Evolutionary conservation across 1,140 invertebrate genomes (phyloP), one percentile per base, ranked within the genome.

Genomic region (Phortica variegata): DNA sequence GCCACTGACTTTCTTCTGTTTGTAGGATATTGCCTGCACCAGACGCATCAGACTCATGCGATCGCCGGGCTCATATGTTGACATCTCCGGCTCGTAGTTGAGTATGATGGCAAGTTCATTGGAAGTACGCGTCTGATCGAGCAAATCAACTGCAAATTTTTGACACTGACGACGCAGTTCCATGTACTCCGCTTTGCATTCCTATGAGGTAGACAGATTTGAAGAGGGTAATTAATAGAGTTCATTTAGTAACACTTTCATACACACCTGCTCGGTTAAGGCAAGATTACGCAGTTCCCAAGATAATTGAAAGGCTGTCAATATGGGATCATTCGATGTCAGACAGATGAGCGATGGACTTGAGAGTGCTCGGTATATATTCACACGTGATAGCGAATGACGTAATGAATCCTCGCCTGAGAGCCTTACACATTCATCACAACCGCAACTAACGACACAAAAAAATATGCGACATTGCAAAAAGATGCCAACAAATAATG

Each of bases 61-160:
- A 58, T 87, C 86, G 1, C 83, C 87, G 42, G 83, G 83, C 61
- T 85, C 82, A 47, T 84, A 85, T 6, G 82, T 82, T 2, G 82
- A 80, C 49, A 82, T 82, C 3, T 85, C 81, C 0, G 88, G 88
- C 73, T 92, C 88, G 47, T 91, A 85, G 73, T 91, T 91, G n/a
- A 96, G 79, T 42, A 96, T 89, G n/a, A 94, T 88, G 47, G 91
- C 89, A 52, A 97, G 74, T 77, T 97, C 95, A 49, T 89, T 85
- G 1, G 93, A 94, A 49, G 89, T 93, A 37, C 93, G 78, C 0
- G 91, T 90, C 77, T 96, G 91, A 56, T 93, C 85, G 36, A 97
- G 73, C 15, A 97, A 79, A 66, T 93, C 89, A 2, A 94, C 91
- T 0, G 93, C 92, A 65, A 97, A 96, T 70, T 91, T 84, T 78